These are phyloP conservation scores for Echeneis naucrates DNA, from an alignment of 2,797 vertebrate genomes.

Conservation along the genomic window DNA sequence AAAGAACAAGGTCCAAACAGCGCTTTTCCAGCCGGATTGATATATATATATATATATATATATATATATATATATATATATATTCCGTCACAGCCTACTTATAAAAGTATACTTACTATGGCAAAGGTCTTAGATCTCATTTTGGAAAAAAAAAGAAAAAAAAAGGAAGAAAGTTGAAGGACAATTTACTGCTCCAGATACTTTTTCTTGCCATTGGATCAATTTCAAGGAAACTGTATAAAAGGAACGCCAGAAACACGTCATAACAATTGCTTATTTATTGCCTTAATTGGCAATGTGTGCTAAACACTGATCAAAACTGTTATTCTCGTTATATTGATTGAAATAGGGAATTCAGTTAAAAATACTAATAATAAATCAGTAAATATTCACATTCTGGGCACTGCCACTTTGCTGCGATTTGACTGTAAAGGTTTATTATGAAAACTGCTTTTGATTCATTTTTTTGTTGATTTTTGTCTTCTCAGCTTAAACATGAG, in stretches of 20 bases:
- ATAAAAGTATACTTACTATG: not conserved
- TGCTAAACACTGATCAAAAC: not conserved
- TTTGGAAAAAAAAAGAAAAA: no score
- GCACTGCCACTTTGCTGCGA: not conserved
- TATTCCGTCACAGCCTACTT: not conserved
- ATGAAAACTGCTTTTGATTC: not conserved
- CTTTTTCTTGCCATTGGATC: not conserved
- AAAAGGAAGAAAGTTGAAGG: no score
- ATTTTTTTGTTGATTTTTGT: not conserved
- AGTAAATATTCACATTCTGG: not conserved
- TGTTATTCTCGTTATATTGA: not conserved
- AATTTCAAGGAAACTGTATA: conserved; percentile 4
- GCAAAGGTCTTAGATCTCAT: conserved; percentile 12
- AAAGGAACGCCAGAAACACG: not conserved
- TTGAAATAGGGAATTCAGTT: not conserved
- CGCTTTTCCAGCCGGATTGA: not conserved
- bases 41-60: not conserved
- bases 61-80: not conserved
- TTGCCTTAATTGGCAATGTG: not conserved
- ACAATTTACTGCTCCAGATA: conserved; percentile 2
- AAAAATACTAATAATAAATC: no score
- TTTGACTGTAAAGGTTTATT: not conserved
- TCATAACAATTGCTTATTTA: not conserved
- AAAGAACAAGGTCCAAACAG: not conserved
- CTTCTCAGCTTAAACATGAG: not conserved